Evolutionary conservation across 2,113 vertebrate species (phyloP).

Genomic region (Pachyramphus minor): DNA sequence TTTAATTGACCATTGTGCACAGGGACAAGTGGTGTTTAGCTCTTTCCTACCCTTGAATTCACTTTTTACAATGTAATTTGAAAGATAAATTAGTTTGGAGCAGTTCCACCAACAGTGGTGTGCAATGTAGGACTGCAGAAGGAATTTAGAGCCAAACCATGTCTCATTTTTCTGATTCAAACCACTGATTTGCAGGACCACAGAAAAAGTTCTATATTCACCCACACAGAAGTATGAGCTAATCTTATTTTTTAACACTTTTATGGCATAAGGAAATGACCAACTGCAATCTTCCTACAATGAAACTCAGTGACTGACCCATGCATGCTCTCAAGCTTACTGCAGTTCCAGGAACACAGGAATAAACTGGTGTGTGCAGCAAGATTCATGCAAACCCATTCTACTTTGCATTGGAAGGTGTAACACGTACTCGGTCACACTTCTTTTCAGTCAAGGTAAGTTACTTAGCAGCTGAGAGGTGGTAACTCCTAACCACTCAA

Average conservation of each 20-base stretch:
- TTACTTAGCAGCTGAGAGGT: not conserved
- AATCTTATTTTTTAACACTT: not conserved
- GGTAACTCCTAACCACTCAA: not conserved
- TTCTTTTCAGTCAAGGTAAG: not conserved
- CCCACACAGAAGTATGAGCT: not conserved
- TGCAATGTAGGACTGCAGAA: not conserved
- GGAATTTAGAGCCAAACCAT: not conserved
- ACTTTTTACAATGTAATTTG: not conserved
- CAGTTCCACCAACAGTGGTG: not conserved
- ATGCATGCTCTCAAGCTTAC: not conserved
- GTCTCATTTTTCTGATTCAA: not conserved
- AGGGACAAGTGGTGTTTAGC: not conserved
- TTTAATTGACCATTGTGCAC: not conserved
- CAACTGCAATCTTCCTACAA: not conserved
- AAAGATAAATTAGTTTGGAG: not conserved
- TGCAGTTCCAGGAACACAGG: not conserved
- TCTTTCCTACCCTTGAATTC: not conserved
- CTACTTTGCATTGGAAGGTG: not conserved
- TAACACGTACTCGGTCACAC: fast-evolving
- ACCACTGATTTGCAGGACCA: not conserved
- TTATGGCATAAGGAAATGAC: not conserved
- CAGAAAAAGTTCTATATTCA: not conserved
- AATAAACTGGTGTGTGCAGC: not conserved
- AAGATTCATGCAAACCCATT: not conserved
- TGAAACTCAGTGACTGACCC: not conserved